Percentiles rank a stretch among this genome's conserved stretches.
Conservation (phyloP, 2,797 vertebrate genomes). For the Perdix hodgsoniae region DNA sequence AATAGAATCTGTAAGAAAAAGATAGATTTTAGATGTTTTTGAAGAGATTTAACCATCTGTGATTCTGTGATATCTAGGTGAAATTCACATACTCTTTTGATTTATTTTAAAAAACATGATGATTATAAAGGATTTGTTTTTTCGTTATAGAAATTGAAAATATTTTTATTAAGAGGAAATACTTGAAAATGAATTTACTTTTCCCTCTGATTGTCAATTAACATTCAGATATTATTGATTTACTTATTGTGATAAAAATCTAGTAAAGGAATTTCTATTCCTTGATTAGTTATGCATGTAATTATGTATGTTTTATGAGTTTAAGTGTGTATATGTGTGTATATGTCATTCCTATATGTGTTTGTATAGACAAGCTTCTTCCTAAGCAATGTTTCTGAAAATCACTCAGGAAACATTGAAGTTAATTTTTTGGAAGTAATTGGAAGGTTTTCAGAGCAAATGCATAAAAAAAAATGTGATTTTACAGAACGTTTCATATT, state of each 20-base stretch:
- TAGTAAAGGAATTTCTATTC: neutral
- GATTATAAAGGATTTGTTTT: neutral
- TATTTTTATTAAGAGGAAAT: neutral
- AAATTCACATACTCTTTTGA: neutral
- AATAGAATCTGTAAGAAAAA: neutral
- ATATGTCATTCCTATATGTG: neutral
- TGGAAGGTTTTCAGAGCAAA: neutral
- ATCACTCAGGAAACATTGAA: neutral
- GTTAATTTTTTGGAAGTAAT: neutral
- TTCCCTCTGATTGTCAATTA: neutral
- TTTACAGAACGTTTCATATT: neutral
- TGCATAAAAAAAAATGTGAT: neutral
- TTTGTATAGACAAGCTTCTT: neutral
- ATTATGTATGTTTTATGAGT: neutral
- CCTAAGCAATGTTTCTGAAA: neutral
- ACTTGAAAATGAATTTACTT: neutral
- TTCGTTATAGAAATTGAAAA: neutral
- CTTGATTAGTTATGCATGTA: neutral
- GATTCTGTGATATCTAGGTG: too few relatives aligned
- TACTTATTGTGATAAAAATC: neutral
- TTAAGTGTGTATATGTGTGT: neutral
- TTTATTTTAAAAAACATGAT: neutral
- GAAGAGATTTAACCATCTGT: neutral
- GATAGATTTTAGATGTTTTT: neutral
- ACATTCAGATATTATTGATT: neutral